Conservation (phyloP, 2,113 vertebrate species). For the Hiodon alosoides region DNA sequence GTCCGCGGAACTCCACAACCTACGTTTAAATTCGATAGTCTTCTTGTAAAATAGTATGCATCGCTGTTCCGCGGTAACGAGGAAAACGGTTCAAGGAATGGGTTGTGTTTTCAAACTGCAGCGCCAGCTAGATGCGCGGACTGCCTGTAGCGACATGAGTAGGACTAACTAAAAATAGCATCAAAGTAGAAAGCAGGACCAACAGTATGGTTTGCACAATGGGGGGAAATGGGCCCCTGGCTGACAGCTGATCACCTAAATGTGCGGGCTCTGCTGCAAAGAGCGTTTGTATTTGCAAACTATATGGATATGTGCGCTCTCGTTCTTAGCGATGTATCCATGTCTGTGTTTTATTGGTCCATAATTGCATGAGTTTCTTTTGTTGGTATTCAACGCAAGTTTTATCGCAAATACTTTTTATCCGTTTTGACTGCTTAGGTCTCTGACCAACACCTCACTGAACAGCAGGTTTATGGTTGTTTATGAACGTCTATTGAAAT, state of each 20-base stretch:
- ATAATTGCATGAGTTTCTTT: no score
- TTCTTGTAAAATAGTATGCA: not conserved
- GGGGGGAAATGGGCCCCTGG: not conserved
- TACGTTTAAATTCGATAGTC: not conserved
- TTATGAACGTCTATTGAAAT: no score
- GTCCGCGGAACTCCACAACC: no score
- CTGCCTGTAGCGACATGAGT: slow-evolving; percentile 27
- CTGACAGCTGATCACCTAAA: not conserved
- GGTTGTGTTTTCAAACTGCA: slow-evolving; percentile 17
- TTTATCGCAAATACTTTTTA: no score
- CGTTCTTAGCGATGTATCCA: no score
- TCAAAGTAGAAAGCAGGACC: slow-evolving; percentile 24
- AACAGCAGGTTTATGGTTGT: no score
- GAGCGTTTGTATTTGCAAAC: no score
- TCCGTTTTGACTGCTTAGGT: no score
- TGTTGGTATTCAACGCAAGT: no score
- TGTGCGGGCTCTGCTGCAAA: not conserved
- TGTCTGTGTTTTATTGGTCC: no score
- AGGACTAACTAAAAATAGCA: slow-evolving; percentile 30
- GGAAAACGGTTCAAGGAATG: not conserved
- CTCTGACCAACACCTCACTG: no score
- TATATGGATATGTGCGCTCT: no score
- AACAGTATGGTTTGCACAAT: slow-evolving; percentile 27
- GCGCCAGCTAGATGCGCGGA: slow-evolving; percentile 21
- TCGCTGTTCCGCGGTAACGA: not conserved